Evolutionary conservation across 2,888 invertebrate species (phyloP).

Genomic region (Drosophila prostipennis): DNA sequence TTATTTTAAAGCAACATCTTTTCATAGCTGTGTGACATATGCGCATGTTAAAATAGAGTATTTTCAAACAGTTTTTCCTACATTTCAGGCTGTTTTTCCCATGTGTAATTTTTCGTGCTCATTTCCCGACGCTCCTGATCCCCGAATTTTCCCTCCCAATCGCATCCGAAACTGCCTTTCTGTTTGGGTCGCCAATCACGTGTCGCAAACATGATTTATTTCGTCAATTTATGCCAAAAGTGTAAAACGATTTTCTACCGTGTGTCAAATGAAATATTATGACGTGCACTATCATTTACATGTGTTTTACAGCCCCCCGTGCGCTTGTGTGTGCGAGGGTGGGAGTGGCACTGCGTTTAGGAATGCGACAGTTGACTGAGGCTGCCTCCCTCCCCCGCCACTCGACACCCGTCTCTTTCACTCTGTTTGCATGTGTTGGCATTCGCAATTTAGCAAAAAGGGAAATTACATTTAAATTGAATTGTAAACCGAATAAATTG

Average conservation of each 20-base stretch:
- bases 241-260: constrained; percentile 60
- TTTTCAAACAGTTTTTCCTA: background rate
- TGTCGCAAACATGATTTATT: constrained; percentile 79
- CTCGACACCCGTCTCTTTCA: constrained; percentile 1
- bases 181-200: constrained; percentile 60
- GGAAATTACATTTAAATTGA: constrained; percentile 76
- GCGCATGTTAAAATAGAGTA: background rate
- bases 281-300: constrained; percentile 53
- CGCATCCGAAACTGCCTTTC: background rate
- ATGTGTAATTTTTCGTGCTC: constrained; percentile 23
- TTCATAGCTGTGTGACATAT: no score
- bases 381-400: constrained; percentile 1
- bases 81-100: constrained; percentile 3
- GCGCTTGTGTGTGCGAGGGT: constrained; percentile 13
- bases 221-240: constrained; percentile 70
- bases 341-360: constrained; percentile 45
- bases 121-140: constrained; percentile 23
- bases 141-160: background rate
- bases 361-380: constrained; percentile 33
- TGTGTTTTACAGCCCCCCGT: constrained; percentile 35
- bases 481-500: constrained; percentile 65
- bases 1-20: no score
- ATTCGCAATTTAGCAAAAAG: constrained; percentile 61
- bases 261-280: constrained; percentile 65
- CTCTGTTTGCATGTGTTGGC: constrained; percentile 15